phyloP scores from a whole-genome alignment of 2,113 vertebrate genomes.

The Nesogale talazaci region DNA sequence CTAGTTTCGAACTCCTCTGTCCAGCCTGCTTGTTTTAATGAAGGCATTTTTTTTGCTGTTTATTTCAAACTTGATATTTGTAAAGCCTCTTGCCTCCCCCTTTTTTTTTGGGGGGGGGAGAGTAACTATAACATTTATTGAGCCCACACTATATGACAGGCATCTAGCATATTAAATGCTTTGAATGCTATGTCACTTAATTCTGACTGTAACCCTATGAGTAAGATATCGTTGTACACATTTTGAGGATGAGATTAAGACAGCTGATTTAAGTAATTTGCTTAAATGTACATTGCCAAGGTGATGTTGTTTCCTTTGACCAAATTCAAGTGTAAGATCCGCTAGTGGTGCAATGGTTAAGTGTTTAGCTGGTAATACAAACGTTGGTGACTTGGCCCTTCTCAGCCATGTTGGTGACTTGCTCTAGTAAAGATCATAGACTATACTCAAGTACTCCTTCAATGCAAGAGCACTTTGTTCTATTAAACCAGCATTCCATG shows the following conservation, averaged over 20 bases:
- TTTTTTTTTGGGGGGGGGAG: neutral
- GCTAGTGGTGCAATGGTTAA: neutral
- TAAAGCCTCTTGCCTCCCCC: neutral
- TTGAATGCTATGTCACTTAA: conserved; percentile 27
- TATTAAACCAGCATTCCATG: too few relatives aligned
- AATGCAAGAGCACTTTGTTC: too few relatives aligned
- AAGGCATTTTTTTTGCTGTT: conserved; percentile 34
- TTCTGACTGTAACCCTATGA: neutral
- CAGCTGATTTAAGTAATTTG: neutral
- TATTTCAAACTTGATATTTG: conserved; percentile 8
- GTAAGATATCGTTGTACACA: neutral
- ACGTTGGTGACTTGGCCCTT: neutral
- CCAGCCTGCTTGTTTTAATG: neutral
- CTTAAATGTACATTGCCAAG: neutral
- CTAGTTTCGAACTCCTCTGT: neutral
- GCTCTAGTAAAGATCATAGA: neutral
- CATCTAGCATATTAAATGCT: conserved; percentile 2
- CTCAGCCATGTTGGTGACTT: neutral
- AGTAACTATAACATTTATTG: neutral
- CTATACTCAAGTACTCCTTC: too few relatives aligned
- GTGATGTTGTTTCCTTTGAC: neutral
- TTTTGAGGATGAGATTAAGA: conserved; percentile 16
- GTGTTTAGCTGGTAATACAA: neutral
- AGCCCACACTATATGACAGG: neutral
- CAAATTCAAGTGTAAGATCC: neutral